phyloP scores from a whole-genome alignment of 2,888 invertebrate genomes.

The Pyrrhopygopsis socrates region DNA sequence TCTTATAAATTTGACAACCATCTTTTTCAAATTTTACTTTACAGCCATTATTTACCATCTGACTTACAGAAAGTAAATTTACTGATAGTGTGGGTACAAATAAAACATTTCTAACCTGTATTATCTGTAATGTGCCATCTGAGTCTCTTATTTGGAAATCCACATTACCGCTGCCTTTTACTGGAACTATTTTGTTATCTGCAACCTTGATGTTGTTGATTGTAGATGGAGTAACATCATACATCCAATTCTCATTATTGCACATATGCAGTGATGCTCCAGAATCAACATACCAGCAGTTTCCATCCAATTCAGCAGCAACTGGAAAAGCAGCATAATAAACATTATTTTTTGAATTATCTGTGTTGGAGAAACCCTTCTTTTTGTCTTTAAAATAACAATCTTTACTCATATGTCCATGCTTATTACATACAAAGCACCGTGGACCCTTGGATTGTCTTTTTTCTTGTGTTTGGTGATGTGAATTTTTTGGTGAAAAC shows the following conservation, averaged over 20 bases:
- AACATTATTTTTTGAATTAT: not conserved
- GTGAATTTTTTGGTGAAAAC: no score
- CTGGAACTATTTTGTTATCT: constrained; percentile 68
- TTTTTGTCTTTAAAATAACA: constrained; percentile 42
- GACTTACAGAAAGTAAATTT: constrained; percentile 74
- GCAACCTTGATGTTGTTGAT: constrained; percentile 51
- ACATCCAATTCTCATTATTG: constrained; percentile 1
- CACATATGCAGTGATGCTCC: constrained; percentile 32
- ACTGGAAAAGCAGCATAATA: constrained; percentile 11
- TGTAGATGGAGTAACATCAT: constrained; percentile 33
- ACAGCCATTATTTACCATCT: constrained; percentile 50
- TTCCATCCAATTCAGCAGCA: not conserved
- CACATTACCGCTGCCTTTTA: constrained; percentile 72
- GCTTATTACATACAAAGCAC: constrained; percentile 59
- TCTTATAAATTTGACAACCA: constrained; percentile 7
- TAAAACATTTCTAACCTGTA: constrained; percentile 57
- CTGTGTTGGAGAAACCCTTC: not conserved
- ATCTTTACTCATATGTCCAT: constrained; percentile 48
- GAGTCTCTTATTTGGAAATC: constrained; percentile 60
- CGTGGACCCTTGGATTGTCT: constrained; percentile 44
- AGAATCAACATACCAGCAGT: constrained; percentile 17
- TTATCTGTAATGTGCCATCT: not conserved
- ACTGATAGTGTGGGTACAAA: constrained; percentile 69
- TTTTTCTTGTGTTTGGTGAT: no score
- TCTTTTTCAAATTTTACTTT: constrained; percentile 34